Evolutionary conservation across 2,113 vertebrate genomes (phyloP).

Genomic region (Rhinolophus sinicus): DNA sequence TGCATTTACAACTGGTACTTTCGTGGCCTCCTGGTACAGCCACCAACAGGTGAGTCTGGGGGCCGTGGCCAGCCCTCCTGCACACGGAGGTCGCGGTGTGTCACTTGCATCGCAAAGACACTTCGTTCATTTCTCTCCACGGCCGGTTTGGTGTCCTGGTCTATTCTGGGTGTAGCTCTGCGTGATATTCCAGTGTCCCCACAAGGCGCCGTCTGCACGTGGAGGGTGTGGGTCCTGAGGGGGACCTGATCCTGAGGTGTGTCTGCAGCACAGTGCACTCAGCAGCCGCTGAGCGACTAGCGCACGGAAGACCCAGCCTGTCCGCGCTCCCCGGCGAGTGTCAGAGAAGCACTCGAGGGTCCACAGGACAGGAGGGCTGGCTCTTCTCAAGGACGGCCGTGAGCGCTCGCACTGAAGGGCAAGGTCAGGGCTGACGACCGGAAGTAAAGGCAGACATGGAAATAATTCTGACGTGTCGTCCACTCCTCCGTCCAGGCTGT

Average conservation of each 20-base stretch:
- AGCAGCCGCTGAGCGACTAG: fast-evolving
- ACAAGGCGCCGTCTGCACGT: fast-evolving
- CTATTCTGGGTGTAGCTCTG: fast-evolving
- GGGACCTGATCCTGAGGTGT: no score
- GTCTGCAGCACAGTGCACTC: fast-evolving
- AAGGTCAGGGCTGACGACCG: no score
- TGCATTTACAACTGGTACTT: fast-evolving
- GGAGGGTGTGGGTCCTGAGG: fast-evolving
- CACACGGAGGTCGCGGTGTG: fast-evolving
- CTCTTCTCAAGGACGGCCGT: no score
- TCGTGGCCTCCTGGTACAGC: background rate
- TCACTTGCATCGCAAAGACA: fast-evolving
- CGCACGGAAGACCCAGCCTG: fast-evolving
- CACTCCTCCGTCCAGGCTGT: no score
- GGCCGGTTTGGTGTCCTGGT: fast-evolving
- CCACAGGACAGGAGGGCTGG: no score
- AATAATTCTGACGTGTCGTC: no score
- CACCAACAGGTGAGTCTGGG: background rate
- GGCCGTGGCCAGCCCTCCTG: fast-evolving
- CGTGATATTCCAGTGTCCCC: no score
- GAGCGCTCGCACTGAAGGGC: no score
- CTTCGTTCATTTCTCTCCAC: fast-evolving
- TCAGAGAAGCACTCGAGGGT: fast-evolving
- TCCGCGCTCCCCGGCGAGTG: background rate
- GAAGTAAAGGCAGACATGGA: no score